Conservation (phyloP, 2,888 invertebrate species). For the Rhynchonema sp. region DNA sequence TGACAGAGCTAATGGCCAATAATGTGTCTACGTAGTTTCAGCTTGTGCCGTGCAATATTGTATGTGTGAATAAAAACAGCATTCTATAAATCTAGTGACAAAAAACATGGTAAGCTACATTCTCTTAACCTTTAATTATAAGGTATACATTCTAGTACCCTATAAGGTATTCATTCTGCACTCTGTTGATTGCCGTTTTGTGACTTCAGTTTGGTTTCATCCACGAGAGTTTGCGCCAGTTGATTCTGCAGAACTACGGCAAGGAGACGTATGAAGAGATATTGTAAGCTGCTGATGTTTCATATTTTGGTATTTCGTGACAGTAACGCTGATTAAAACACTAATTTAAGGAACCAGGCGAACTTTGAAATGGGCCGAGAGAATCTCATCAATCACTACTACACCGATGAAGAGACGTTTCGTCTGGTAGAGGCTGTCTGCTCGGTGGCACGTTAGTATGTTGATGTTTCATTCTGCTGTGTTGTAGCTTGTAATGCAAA, state of each 20-base stretch:
- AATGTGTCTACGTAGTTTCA: too few species aligned
- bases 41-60: too few species aligned
- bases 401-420: slow-evolving; percentile 22
- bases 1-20: too few species aligned
- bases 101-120: too few species aligned
- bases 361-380: slow-evolving; percentile 25
- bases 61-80: too few species aligned
- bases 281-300: slow-evolving; percentile 12
- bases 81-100: too few species aligned
- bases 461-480: slow-evolving; percentile 11
- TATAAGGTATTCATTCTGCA: too few species aligned
- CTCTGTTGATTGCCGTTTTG: not conserved
- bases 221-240: slow-evolving; percentile 21
- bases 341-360: slow-evolving; percentile 12
- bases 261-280: slow-evolving; percentile 21
- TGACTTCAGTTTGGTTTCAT: slow-evolving; percentile 22
- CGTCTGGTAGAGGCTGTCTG: slow-evolving; percentile 20
- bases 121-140: too few species aligned
- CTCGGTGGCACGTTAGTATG: slow-evolving; percentile 16
- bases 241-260: slow-evolving; percentile 21
- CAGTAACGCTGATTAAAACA: not conserved
- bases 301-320: too few species aligned
- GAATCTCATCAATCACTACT: slow-evolving; percentile 23
- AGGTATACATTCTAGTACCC: too few species aligned
- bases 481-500: too few species aligned